A percentile compares a stretch with the other conserved stretches of the same genome.
phyloP scores from a whole-genome alignment of 2,888 invertebrate genomes.

The Chydorus sphaericus region DNA sequence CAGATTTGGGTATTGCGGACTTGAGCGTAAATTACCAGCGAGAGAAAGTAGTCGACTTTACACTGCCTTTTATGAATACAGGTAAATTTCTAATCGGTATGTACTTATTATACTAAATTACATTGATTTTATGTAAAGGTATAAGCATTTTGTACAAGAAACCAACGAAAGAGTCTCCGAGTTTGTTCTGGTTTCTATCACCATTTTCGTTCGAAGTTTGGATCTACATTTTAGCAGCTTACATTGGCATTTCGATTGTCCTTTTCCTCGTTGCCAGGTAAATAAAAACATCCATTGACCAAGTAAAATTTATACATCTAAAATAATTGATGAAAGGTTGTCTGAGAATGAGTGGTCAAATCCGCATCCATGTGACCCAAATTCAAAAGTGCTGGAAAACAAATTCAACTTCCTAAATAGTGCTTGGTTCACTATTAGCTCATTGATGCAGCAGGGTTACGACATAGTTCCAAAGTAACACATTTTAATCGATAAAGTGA shows the following conservation, averaged over 20 bases:
- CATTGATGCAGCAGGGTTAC: slow-evolving; percentile 62
- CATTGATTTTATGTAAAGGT: slow-evolving; percentile 40
- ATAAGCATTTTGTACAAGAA: slow-evolving; percentile 90
- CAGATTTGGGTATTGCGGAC: slow-evolving; percentile 91
- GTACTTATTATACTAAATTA: neutral
- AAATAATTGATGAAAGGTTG: too few species aligned
- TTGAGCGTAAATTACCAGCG: slow-evolving; percentile 93
- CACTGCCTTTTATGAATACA: slow-evolving; percentile 97
- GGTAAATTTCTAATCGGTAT: slow-evolving; percentile 40
- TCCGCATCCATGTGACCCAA: slow-evolving; percentile 68
- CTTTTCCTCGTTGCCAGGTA: slow-evolving; percentile 86
- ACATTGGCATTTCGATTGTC: slow-evolving; percentile 79
- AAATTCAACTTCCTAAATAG: slow-evolving; percentile 81
- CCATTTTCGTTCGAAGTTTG: slow-evolving; percentile 87
- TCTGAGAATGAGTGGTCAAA: slow-evolving; percentile 89
- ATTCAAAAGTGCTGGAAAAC: slow-evolving; percentile 74
- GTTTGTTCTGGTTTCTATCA: slow-evolving; percentile 89
- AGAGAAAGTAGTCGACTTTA: slow-evolving; percentile 86
- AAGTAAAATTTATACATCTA: too few species aligned
- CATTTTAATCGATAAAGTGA: too few species aligned
- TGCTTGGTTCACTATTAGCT: slow-evolving; percentile 52
- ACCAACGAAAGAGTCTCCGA: slow-evolving; percentile 81
- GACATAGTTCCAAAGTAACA: slow-evolving; percentile 80
- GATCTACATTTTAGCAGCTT: slow-evolving; percentile 95
- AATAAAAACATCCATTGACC: too few species aligned